Percentiles rank a stretch among this genome's conserved stretches.
These are phyloP conservation scores for Meleagris gallopavo DNA, from an alignment of 2,113 vertebrate genomes.

Conservation along the genomic window DNA sequence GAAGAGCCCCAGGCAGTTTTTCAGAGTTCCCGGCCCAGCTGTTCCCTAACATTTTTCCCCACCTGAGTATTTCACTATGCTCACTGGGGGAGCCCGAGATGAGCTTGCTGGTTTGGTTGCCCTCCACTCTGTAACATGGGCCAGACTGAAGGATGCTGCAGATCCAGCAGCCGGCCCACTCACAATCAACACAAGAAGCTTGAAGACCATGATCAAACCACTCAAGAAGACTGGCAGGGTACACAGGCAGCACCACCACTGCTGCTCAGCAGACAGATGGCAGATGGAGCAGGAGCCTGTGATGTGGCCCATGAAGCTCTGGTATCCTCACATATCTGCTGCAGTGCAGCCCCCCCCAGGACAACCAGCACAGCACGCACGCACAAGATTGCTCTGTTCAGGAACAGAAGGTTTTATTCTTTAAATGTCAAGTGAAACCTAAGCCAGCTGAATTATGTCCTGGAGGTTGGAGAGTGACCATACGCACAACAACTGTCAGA, in stretches of 20 bases:
- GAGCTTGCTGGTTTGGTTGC: not conserved
- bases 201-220: rapidly evolving
- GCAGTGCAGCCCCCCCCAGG: not conserved
- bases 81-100: not conserved
- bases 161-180: not conserved
- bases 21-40: not conserved
- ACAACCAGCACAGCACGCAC: not conserved
- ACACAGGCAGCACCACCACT: not conserved
- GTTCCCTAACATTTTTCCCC: not conserved
- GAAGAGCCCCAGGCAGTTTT: not conserved
- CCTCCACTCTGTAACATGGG: not conserved
- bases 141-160: not conserved
- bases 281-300: not conserved
- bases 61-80: not conserved
- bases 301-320: not conserved
- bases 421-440: constrained; percentile 71
- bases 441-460: constrained; percentile 59
- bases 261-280: not conserved
- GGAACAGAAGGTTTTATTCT: constrained; percentile 46
- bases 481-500: constrained; percentile 72
- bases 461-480: constrained; percentile 20
- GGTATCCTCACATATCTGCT: not conserved
- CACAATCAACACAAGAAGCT: not conserved
- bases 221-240: not conserved
- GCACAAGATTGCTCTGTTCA: not conserved